A percentile compares a stretch with the other conserved stretches of the same genome.
Evolutionary conservation across 2,113 vertebrate species (phyloP).

Genomic region (Perca schrenkii): DNA sequence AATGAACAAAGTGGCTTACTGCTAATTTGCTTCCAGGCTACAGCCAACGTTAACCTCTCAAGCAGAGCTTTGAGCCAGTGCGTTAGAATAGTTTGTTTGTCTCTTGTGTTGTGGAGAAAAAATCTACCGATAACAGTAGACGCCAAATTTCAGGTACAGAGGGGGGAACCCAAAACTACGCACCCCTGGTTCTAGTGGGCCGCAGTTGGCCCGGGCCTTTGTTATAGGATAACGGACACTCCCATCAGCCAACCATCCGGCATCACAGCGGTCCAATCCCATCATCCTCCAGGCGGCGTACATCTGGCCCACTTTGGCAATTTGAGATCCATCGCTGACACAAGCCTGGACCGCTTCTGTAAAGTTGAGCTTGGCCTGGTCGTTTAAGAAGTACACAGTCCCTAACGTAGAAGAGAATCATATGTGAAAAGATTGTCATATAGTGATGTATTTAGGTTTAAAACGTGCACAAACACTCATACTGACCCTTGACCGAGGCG

Average conservation of each 20-base stretch:
- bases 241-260: slow-evolving; percentile 93
- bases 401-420: slow-evolving; percentile 78
- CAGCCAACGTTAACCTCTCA: slow-evolving; percentile 31
- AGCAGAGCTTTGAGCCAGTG: slow-evolving; percentile 30
- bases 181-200: slow-evolving; percentile 87
- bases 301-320: slow-evolving; percentile 92
- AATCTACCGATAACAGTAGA: slow-evolving; percentile 88
- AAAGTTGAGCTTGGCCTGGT: slow-evolving; percentile 83
- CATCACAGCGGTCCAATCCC: slow-evolving; percentile 89
- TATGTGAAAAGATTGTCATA: background rate
- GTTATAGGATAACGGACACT: slow-evolving; percentile 91
- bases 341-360: slow-evolving; percentile 89
- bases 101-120: background rate
- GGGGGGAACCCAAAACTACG: slow-evolving; percentile 90
- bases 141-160: slow-evolving; percentile 83
- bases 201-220: slow-evolving; percentile 86
- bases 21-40: slow-evolving; percentile 40
- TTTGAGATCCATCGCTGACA: slow-evolving; percentile 77
- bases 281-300: slow-evolving; percentile 91
- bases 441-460: background rate
- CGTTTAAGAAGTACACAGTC: slow-evolving; percentile 88
- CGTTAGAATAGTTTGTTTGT: slow-evolving; percentile 9
- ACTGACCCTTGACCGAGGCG: slow-evolving; percentile 86
- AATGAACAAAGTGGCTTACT: slow-evolving; percentile 27
- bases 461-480: background rate